These are phyloP conservation scores for Euwallacea fornicatus DNA, from an alignment of 1,140 invertebrate species.

Conservation along the genomic window DNA sequence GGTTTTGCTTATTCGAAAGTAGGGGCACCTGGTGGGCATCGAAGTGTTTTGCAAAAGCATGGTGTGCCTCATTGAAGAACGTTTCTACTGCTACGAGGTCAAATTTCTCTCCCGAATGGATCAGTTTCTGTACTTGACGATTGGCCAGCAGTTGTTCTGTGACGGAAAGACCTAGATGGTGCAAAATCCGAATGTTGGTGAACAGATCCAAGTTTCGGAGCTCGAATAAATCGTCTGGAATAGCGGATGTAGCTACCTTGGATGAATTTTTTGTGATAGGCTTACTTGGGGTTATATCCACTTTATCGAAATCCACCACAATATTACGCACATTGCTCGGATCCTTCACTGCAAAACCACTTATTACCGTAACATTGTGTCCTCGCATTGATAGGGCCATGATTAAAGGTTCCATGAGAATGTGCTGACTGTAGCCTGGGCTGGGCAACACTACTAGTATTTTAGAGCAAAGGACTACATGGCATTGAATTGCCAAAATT, in stretches of 20 bases:
- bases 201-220: slow-evolving; percentile 15
- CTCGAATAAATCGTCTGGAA: background rate
- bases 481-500: too few species aligned
- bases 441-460: slow-evolving; percentile 46
- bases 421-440: slow-evolving; percentile 45
- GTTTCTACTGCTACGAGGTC: slow-evolving; percentile 55
- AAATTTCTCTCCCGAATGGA: slow-evolving; percentile 51
- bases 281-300: background rate
- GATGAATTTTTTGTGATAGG: too few species aligned
- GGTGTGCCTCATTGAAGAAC: slow-evolving; percentile 55
- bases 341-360: slow-evolving; percentile 29
- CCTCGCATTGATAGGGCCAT: slow-evolving; percentile 53
- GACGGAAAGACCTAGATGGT: slow-evolving; percentile 4
- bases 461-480: slow-evolving; percentile 24
- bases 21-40: slow-evolving; percentile 49
- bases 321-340: slow-evolving; percentile 41
- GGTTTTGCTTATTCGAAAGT: background rate
- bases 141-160: slow-evolving; percentile 12
- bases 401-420: slow-evolving; percentile 45
- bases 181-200: background rate
- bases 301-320: background rate
- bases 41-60: slow-evolving; percentile 53
- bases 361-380: slow-evolving; percentile 57
- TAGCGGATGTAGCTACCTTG: background rate
- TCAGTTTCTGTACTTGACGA: slow-evolving; percentile 36